Evolutionary conservation across 2,888 invertebrate species (phyloP), one percentile per base, ranked within the genome.

Genomic region (Melanchra persicariae): DNA sequence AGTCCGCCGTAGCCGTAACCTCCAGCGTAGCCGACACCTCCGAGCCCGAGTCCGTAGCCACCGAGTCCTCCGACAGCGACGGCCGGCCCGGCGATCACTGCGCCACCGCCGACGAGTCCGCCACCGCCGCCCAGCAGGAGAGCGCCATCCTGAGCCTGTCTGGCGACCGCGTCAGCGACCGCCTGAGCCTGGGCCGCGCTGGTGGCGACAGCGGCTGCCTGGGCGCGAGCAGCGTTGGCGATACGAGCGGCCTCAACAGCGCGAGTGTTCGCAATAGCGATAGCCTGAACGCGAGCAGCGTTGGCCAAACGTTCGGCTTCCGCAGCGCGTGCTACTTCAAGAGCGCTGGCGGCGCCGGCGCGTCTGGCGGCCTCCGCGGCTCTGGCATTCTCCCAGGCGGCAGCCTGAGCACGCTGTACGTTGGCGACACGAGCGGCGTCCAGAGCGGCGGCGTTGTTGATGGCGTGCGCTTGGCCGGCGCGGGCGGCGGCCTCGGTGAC

Each of bases 361-460:
- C 94, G 93, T 81, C 94, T 90, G 0, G 95, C 95, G 2, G 95
- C 95, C 34, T 95, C 95, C 1, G 89, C 89, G 17, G 95, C 94
- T 52, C 95, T 90, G 0, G 95, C 95, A 84, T 94, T 95, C 74
- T 95, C 95, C 76, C 86, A 89, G 5, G 95, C 95, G 58, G 95
- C 95, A n/a, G 95, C 95, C 78, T 95, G 94, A 1, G 95, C 95
- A 45, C 95, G 89, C 76, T 95, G 95, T 8, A 94, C 85, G 85
- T 95, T 95, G 57, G 94, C 95, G 17, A 94, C 86, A 37, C 95
- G 94, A 0, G 94, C 92, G 2, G 94, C 95, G 70, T 95, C 94
- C 24, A 95, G 84, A 19, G 95, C 95, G 49, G 94, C 93, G 4
- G 95, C 95, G 81, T 95, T 95, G 74, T 91, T 92, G 81, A 95